These are phyloP conservation scores for Campoplex nolae DNA, from an alignment of 2,888 invertebrate species.

Conservation along the genomic window DNA sequence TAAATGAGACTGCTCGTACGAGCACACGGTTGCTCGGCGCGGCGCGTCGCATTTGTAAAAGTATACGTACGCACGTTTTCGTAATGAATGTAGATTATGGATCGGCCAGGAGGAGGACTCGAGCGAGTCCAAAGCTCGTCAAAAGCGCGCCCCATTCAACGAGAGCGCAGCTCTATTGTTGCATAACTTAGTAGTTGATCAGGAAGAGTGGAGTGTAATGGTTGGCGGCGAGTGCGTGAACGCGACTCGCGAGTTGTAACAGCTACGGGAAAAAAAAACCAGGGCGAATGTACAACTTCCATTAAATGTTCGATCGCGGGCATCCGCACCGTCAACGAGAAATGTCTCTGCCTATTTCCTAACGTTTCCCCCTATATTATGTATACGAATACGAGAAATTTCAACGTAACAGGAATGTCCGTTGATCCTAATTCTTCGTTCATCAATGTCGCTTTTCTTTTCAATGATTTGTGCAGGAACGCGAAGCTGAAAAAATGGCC, in stretches of 20 bases:
- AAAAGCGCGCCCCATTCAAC: conserved; percentile 47
- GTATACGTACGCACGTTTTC: neutral
- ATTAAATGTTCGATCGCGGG: conserved; percentile 52
- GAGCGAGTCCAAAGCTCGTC: conserved; percentile 25
- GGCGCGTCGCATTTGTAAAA: neutral
- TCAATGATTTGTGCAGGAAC: conserved; percentile 74
- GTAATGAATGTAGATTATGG: conserved; percentile 73
- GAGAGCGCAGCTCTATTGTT: conserved; percentile 76
- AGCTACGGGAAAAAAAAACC: neutral
- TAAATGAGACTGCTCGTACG: conserved; percentile 72
- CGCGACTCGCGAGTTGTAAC: conserved; percentile 56
- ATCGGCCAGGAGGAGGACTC: conserved; percentile 59
- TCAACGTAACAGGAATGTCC: no score
- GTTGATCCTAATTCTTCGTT: no score
- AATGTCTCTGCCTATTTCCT: neutral
- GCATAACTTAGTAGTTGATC: conserved; percentile 82
- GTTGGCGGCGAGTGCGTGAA: conserved; percentile 61
- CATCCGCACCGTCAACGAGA: conserved; percentile 39
- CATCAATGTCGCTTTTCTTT: neutral
- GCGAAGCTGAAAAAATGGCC: conserved; percentile 81
- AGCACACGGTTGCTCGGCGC: neutral
- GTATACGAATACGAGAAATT: neutral
- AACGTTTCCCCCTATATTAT: neutral
- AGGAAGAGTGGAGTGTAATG: conserved; percentile 79
- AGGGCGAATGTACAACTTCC: conserved; percentile 36